Evolutionary conservation across 92 coral and sea anemone genomes (phyloP).

Genomic region (Epizoanthus illoricatus): DNA sequence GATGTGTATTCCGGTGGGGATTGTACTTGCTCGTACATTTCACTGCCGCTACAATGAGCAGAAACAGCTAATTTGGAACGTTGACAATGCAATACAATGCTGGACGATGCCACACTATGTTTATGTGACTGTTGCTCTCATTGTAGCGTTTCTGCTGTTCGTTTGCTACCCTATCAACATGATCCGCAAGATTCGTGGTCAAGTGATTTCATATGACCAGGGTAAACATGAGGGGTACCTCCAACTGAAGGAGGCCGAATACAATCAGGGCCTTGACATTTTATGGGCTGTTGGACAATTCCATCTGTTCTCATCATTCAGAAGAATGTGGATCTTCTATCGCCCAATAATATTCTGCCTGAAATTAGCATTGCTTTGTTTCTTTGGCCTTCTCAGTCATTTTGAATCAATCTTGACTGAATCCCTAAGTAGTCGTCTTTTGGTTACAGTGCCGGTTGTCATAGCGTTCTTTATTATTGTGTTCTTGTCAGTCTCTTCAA

Average conservation of each 20-base stretch:
- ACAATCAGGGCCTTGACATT: constrained; percentile 96
- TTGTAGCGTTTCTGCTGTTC: constrained; percentile 69
- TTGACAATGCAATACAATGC: constrained; percentile 81
- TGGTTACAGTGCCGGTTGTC: constrained; percentile 63
- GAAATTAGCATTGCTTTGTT: constrained; percentile 68
- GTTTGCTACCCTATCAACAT: constrained; percentile 87
- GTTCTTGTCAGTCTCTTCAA: constrained; percentile 69
- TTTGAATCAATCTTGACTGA: constrained; percentile 47
- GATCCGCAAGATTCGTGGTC: constrained; percentile 78
- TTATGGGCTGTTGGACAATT: constrained; percentile 99
- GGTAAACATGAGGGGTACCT: constrained; percentile 96
- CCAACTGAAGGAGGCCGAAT: constrained; percentile 97
- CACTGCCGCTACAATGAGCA: constrained; percentile 79
- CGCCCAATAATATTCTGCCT: constrained; percentile 83
- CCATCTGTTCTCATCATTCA: constrained; percentile 93
- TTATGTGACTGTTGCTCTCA: constrained; percentile 61
- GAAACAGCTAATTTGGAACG: constrained; percentile 65
- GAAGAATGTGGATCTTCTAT: constrained; percentile 91
- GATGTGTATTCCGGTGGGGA: constrained; percentile 81
- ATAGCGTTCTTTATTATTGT: constrained; percentile 59
- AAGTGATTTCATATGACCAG: constrained; percentile 81
- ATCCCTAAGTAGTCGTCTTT: constrained; percentile 44
- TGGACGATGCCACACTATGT: constrained; percentile 81
- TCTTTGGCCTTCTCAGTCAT: constrained; percentile 58
- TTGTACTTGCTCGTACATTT: constrained; percentile 80